These are phyloP conservation scores for Enteromius treurensis DNA, from an alignment of 2,797 vertebrate genomes.

Conservation along the genomic window DNA sequence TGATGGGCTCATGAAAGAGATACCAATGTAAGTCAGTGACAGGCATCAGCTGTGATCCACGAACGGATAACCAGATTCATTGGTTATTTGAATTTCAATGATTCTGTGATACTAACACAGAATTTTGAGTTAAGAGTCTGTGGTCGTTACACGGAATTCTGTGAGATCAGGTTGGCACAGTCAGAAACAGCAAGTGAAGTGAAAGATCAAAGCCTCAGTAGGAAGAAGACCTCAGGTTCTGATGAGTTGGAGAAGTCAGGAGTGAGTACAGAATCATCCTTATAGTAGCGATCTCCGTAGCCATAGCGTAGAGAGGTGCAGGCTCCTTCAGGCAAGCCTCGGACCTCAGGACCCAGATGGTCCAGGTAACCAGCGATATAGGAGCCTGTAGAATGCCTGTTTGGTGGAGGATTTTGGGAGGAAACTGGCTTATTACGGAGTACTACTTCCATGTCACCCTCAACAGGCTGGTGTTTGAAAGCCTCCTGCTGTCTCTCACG, in stretches of 20 bases:
- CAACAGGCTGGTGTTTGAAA: constrained; percentile 73
- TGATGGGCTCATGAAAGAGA: too few species aligned
- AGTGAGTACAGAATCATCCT: constrained; percentile 72
- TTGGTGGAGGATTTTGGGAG: constrained; percentile 72
- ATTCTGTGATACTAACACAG: too few species aligned
- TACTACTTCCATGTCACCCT: constrained; percentile 75
- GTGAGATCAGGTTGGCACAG: background rate
- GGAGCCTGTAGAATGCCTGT: constrained; percentile 94
- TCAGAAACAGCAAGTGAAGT: constrained; percentile 30
- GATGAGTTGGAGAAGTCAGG: constrained; percentile 75
- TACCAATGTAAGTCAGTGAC: too few species aligned
- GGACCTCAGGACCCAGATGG: constrained; percentile 74
- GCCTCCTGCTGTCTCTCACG: constrained; percentile 93
- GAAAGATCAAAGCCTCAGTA: constrained; percentile 86
- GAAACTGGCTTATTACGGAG: constrained; percentile 81
- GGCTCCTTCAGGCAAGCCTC: constrained; percentile 89
- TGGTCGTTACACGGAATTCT: too few species aligned
- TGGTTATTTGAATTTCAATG: too few species aligned
- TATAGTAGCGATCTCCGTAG: constrained; percentile 74
- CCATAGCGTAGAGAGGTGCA: constrained; percentile 78
- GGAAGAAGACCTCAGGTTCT: constrained; percentile 95
- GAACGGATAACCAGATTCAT: too few species aligned
- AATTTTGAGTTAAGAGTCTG: too few species aligned
- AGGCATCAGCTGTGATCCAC: too few species aligned
- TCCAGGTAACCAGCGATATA: constrained; percentile 90